Percentiles rank a stretch among this genome's conserved stretches.
These are phyloP conservation scores for Diabrotica virgifera DNA, from an alignment of 1,140 invertebrate genomes.

Conservation along the genomic window DNA sequence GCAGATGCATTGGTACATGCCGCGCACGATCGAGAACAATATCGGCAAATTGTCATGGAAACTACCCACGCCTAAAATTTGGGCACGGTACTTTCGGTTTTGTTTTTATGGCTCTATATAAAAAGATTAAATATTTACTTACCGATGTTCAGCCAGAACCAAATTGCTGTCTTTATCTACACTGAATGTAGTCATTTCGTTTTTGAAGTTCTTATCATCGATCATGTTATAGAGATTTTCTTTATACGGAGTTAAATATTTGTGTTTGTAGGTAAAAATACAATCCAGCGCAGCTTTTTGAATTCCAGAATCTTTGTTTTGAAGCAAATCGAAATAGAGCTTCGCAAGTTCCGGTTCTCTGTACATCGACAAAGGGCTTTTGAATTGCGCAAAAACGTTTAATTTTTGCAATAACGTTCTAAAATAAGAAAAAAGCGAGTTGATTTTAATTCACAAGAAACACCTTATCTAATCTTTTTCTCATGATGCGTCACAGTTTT, in stretches of 20 bases:
- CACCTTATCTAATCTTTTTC: too few species aligned
- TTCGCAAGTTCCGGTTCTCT: constrained; percentile 70
- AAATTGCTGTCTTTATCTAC: constrained; percentile 66
- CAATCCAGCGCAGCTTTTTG: constrained; percentile 85
- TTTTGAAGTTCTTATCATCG: constrained; percentile 84
- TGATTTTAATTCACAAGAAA: too few species aligned
- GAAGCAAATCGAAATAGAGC: constrained; percentile 76
- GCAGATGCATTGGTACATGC: too few species aligned
- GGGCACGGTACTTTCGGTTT: too few species aligned
- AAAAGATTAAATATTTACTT: neutral
- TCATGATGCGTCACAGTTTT: too few species aligned
- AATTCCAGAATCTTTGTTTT: constrained; percentile 70
- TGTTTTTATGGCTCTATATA: too few species aligned
- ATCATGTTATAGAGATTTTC: constrained; percentile 73
- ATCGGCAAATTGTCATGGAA: too few species aligned
- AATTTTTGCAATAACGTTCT: constrained; percentile 71
- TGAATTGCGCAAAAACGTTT: constrained; percentile 73
- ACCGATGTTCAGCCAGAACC: constrained; percentile 64
- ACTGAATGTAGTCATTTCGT: constrained; percentile 75
- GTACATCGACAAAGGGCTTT: constrained; percentile 76
- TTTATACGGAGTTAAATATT: constrained; percentile 73
- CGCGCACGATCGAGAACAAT: too few species aligned
- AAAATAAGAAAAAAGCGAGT: neutral
- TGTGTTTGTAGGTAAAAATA: constrained; percentile 78
- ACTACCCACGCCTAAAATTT: too few species aligned